Evolutionary conservation across 2,888 invertebrate species (phyloP), one percentile per base, ranked within the genome.

Genomic region (Euplagia quadripunctaria): DNA sequence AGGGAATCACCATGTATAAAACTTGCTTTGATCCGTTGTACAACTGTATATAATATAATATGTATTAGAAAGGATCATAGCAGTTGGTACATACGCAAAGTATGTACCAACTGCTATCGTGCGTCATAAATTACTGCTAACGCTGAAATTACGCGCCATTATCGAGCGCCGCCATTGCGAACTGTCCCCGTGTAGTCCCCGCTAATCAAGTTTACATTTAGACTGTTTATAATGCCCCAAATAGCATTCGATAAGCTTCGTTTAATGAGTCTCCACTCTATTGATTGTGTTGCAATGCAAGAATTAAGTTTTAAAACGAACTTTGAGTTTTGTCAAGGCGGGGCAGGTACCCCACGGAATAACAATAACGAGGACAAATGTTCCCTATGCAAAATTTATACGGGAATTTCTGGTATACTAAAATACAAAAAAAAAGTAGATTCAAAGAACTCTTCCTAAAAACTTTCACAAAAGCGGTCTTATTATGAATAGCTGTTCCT

Each of bases 131-230:
- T 14, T 12, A 12, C 58, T 31, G 5, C 58, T 61, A 31, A 4
- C 4, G 61, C 14, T 61, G 14, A 5, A 61, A 31, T 31, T 0
- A 61, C 6, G 5, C 31, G 6, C 6, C 43, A 46, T 8, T 46
- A 46, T 8, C 9, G 8, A 46, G 9, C 43, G 6, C 43, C 43
- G 43, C 43, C 14, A 31, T 31, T 61, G 31, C 61, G 0, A 31
- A 61, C 14, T 61, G 61, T 61, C 12, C 58, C 20, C 58, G 58
- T 11, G 58, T 20, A 58, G 58, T 20, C 58, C 43, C 63, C 14
- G 31, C 14, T 31, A 66, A 66, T 66, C 65, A 66, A 66, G 31
- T 31, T 66, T 17, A 31, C 31, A 31, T 31, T 66, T 66, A 49
- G 31, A 11, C 16, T 49, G 49, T 66, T 49, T 49, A 49, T 20